Conservation (phyloP, 2,888 invertebrate genomes). For the Drosophila villosipedis region DNA sequence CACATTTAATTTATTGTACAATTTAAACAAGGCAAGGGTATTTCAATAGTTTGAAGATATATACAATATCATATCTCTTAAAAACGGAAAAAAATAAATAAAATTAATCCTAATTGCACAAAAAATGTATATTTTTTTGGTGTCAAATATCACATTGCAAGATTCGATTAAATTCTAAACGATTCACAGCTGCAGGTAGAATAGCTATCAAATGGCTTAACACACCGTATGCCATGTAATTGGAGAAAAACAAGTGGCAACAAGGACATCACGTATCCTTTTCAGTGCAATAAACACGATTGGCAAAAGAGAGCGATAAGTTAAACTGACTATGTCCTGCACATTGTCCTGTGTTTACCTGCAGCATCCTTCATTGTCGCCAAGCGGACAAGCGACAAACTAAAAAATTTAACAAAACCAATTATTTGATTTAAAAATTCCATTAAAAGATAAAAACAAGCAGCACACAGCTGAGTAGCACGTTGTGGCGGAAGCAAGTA, state of each 20-base stretch:
- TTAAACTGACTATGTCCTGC: constrained; percentile 18
- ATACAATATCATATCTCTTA: background rate
- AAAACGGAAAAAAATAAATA: background rate
- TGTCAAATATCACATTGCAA: too few species aligned
- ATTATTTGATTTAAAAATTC: constrained; percentile 81
- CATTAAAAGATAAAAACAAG: constrained; percentile 77
- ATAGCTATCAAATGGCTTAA: constrained; percentile 20
- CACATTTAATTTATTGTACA: background rate
- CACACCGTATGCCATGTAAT: constrained; percentile 16
- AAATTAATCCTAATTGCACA: background rate
- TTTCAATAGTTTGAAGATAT: too few species aligned
- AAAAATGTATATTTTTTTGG: fast-evolving
- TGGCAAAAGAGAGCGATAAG: constrained; percentile 42
- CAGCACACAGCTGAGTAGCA: constrained; percentile 1
- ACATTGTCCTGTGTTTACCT: constrained; percentile 38
- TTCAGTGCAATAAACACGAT: constrained; percentile 65
- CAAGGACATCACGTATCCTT: constrained; percentile 60
- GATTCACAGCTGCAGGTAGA: background rate
- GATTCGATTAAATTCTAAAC: background rate
- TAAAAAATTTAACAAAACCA: constrained; percentile 72
- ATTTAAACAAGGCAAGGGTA: background rate
- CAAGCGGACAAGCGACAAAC: constrained; percentile 33
- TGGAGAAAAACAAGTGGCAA: constrained; percentile 8
- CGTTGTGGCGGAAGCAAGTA: constrained; percentile 9
- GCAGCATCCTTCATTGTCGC: constrained; percentile 37